Conservation (phyloP, 2,888 invertebrate genomes). For the Cataglyphis rosenhaueri region DNA sequence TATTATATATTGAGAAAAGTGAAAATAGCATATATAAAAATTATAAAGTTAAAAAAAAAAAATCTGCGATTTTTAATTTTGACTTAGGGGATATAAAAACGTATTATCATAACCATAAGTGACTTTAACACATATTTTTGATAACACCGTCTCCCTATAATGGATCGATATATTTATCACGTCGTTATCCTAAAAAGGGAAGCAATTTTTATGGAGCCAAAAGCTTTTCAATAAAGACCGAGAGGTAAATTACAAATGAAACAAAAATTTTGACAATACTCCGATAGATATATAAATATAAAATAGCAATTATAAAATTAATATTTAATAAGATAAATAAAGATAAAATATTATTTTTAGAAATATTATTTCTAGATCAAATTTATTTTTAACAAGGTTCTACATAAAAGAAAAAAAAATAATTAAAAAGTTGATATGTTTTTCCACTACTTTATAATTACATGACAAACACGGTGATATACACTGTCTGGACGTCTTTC, state of each 20-base stretch:
- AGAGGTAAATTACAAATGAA: not conserved
- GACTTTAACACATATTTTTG: constrained; percentile 77
- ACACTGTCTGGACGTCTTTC: constrained; percentile 2
- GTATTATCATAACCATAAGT: constrained; percentile 72
- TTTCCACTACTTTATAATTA: not conserved
- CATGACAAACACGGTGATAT: not conserved
- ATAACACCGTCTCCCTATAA: constrained; percentile 72
- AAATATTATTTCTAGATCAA: constrained; percentile 11
- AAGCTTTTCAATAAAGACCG: constrained; percentile 66
- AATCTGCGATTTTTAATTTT: constrained; percentile 58
- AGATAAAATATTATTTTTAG: not conserved
- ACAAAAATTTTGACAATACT: not conserved
- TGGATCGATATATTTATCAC: constrained; percentile 70
- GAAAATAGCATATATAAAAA: constrained; percentile 19
- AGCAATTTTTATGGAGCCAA: constrained; percentile 52
- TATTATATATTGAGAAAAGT: not conserved
- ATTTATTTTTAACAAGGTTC: constrained; percentile 4
- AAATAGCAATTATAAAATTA: not conserved
- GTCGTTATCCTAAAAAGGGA: constrained; percentile 62
- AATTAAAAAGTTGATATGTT: constrained; percentile 20
- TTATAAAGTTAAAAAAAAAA: constrained; percentile 48
- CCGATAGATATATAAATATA: not conserved
- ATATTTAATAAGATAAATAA: not conserved
- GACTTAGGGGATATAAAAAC: constrained; percentile 65
- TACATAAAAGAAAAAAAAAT: not conserved